Evolutionary conservation across 2,797 vertebrate species (phyloP), one percentile per base, ranked within the genome.

Genomic region (Pangasius mekongensis): DNA sequence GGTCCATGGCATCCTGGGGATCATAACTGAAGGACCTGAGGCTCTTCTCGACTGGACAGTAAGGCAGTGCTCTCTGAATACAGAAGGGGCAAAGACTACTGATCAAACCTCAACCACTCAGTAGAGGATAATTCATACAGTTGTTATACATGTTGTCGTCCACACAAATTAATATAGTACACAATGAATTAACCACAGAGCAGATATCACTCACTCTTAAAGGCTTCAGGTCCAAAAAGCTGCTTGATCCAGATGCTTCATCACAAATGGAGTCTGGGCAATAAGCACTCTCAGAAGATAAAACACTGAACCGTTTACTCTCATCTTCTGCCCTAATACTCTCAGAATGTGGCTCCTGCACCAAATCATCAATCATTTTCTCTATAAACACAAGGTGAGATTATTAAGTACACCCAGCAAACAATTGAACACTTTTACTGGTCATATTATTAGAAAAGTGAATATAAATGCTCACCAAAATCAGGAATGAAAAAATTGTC

Each of bases 141-240:
- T 18, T 60, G 20, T 54, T 18, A 56, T 36, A 81, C 27, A 39
- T 81, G 20, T 39, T 60, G 33, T 24, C 27, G 9, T 82, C 33
- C 4, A 39, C 27, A 62, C 80, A 14, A 82, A 27, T 8, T 11
- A 60, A 81, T 7, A 60, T 24, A 81, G 33, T 60, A 36, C 5
- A 14, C 11, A 7, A 39, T 82, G 9, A 60, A 60, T 58, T 60
- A n/a, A 27, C 22, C 77, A 81, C 22, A 81, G 13, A 77, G 47
- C 24, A 77, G 33, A 24, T 60, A 13, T 83, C 7, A 83, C 60
- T 67, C 84, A 95, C 94, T 91, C 87, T 90, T 62, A 92, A 88
- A 73, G 47, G 47, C 52, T 91, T 88, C 20, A 91, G 86, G 24
- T 90, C 89, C 71, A 89, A 87, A 82, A 90, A 87, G 76, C 73